Conservation (phyloP, 2,888 invertebrate species). For the Actias luna region DNA sequence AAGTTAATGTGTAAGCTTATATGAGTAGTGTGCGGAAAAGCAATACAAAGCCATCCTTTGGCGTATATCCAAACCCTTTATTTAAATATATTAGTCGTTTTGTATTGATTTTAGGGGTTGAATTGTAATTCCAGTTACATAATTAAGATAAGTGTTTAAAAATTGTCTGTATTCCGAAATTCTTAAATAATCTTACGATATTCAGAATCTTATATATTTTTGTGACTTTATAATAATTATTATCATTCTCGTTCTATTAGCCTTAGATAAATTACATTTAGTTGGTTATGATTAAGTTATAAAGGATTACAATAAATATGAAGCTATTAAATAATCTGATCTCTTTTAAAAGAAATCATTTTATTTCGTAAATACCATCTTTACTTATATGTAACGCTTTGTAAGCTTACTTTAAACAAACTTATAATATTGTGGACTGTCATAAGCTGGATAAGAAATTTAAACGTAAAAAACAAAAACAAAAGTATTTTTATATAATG, state of each 20-base stretch:
- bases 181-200: neutral
- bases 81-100: slow-evolving; percentile 50
- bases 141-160: no score
- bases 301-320: no score
- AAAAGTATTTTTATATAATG: no score
- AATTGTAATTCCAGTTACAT: slow-evolving; percentile 53
- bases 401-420: no score
- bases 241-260: neutral
- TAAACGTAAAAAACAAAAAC: no score
- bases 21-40: slow-evolving; percentile 45
- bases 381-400: no score
- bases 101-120: slow-evolving; percentile 71
- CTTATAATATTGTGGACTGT: no score
- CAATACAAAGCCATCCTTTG: slow-evolving; percentile 56
- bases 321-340: no score
- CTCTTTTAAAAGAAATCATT: no score
- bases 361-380: no score
- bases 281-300: no score
- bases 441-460: no score
- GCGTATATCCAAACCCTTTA: slow-evolving; percentile 57
- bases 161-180: neutral
- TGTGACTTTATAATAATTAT: neutral
- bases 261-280: neutral
- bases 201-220: neutral
- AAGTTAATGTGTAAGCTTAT: slow-evolving; percentile 17